Evolutionary conservation across 2,797 vertebrate species (phyloP), one percentile per base, ranked within the genome.

Genomic region (Neostethus bicornis): DNA sequence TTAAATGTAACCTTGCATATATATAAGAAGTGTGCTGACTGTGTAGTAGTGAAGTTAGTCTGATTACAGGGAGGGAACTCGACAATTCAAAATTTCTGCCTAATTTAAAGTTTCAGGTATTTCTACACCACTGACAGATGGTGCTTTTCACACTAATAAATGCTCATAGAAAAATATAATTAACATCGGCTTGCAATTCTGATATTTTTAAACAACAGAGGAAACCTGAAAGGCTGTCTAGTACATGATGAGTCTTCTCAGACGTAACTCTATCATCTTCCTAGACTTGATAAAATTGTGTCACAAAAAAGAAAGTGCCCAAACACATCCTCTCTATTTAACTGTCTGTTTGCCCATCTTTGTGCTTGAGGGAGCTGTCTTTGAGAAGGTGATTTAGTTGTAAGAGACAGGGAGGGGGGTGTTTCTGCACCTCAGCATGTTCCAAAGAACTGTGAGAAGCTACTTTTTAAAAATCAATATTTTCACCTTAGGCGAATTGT

Each of bases 401-500:
- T 42, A 34, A 49, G 59, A 55, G 55, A 51, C 20, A 48, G 26
- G 25, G 52, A 42, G 19, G 35, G 28, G 49, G 20, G 42, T 47
- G 51, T 62, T 75, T 70, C 55, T 76, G 54, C 26, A 67, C 61
- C 46, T 74, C 69, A 75, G 61, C 77, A 77, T 73, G 69, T 82
- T 83, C 75, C 28, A 9, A 70, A 71, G 72, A 78, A 73, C 51
- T 51, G 75, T 70, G 38, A 83, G 67, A 80, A 68, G 53, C 70
- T 63, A 59, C 57, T 68, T 70, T 81, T 83, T 68, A 65, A 73
- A 86, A 87, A 86, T 85, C 83, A 76, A 84, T 87, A 79, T 17
- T 25, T 38, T 69, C 53, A 73, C 70, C 76, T 69, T 41, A 63
- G 83, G 70, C 77, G 61, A 71, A 73, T 74, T 84, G 45, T 53